These are phyloP conservation scores for Scortum barcoo DNA, from an alignment of 2,113 vertebrate genomes.

Conservation along the genomic window DNA sequence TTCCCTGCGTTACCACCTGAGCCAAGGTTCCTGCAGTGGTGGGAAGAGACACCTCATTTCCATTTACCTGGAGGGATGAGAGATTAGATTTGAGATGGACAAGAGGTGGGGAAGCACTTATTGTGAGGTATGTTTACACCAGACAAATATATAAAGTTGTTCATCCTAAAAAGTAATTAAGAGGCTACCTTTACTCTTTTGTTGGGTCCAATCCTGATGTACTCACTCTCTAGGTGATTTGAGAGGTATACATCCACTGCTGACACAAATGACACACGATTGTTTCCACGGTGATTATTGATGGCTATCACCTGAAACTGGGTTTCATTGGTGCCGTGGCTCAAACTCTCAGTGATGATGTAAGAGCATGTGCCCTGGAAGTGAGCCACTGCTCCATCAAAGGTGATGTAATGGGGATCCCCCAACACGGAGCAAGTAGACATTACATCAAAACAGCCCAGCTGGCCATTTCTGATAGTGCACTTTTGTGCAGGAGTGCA, in stretches of 20 bases:
- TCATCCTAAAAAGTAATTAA: neutral
- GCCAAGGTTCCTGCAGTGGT: conserved; percentile 37
- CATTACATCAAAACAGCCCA: conserved; percentile 64
- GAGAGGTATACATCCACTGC: conserved; percentile 75
- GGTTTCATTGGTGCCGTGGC: conserved; percentile 3
- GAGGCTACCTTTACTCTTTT: conserved; percentile 67
- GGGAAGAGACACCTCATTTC: conserved; percentile 39
- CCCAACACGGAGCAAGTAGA: conserved; percentile 81
- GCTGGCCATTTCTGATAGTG: conserved; percentile 51
- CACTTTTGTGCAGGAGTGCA: conserved; percentile 72
- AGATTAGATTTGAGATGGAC: neutral
- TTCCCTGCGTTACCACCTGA: conserved; percentile 40
- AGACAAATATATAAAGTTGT: neutral
- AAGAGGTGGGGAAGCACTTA: neutral
- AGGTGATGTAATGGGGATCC: conserved; percentile 85
- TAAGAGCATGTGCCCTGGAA: conserved; percentile 86
- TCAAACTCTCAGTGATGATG: conserved; percentile 67
- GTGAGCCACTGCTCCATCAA: conserved; percentile 83
- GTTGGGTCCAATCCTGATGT: conserved; percentile 68
- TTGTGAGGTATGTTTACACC: neutral
- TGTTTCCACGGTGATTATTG: conserved; percentile 75
- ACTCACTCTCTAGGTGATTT: neutral
- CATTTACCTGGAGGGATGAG: conserved; percentile 69
- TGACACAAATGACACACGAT: conserved; percentile 76
- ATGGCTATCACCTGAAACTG: conserved; percentile 70